A percentile compares a stretch with the other conserved stretches of the same genome.
These are phyloP conservation scores for Mus pahari DNA, from an alignment of 2,113 vertebrate genomes.

Conservation along the genomic window DNA sequence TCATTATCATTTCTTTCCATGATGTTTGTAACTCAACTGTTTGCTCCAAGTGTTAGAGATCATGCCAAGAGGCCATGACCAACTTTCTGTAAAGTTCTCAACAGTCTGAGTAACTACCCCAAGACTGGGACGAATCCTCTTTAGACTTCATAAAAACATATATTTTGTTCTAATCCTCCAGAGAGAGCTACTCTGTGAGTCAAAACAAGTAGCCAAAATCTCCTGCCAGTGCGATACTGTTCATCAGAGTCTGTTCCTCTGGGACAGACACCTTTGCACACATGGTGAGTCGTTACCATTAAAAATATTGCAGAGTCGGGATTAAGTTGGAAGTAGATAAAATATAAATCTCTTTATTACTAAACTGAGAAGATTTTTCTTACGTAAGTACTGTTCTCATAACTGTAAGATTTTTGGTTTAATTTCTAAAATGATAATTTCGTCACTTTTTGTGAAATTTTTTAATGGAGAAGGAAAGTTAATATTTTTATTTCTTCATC, in stretches of 20 bases:
- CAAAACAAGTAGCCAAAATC: background rate
- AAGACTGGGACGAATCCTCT: background rate
- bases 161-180: background rate
- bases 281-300: background rate
- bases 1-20: background rate
- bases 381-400: background rate
- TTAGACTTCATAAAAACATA: background rate
- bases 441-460: background rate
- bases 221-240: background rate
- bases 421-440: background rate
- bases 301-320: background rate
- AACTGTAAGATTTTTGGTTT: background rate
- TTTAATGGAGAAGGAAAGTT: background rate
- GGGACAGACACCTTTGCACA: background rate
- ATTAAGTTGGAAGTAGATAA: background rate
- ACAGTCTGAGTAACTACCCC: background rate
- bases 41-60: background rate
- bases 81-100: background rate
- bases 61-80: background rate
- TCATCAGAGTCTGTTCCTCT: background rate
- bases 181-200: background rate
- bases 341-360: background rate
- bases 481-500: background rate
- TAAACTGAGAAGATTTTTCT: background rate
- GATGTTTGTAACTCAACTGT: background rate